phyloP scores from a whole-genome alignment of 2,797 vertebrate genomes.

The Orientallactaga sibirica region DNA sequence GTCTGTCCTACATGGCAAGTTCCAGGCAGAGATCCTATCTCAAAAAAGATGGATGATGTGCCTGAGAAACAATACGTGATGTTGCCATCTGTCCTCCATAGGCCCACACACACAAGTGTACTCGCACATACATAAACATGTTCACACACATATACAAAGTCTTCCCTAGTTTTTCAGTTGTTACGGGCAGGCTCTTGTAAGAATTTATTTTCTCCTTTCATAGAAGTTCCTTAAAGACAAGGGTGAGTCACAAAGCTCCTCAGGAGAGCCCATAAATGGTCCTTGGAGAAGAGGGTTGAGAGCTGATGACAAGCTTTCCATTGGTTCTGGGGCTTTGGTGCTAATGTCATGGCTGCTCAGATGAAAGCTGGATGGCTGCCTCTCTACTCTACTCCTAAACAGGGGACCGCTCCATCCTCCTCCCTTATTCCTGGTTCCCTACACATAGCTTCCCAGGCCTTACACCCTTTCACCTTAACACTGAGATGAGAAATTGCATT shows the following conservation, averaged over 20 bases:
- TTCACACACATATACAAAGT: no score
- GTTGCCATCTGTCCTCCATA: no score
- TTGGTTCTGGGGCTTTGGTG: background rate
- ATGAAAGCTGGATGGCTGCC: background rate
- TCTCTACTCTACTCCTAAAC: background rate
- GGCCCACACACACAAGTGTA: no score
- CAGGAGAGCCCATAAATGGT: background rate
- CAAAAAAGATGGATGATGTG: no score
- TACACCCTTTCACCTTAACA: background rate
- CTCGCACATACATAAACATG: no score
- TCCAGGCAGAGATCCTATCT: no score
- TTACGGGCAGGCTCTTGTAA: background rate
- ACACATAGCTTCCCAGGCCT: background rate
- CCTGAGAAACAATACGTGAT: no score
- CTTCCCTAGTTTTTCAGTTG: background rate
- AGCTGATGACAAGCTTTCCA: background rate
- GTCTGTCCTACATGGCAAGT: no score
- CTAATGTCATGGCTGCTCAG: background rate
- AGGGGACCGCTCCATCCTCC: background rate
- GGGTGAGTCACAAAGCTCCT: background rate
- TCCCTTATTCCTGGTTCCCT: no score
- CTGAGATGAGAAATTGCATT: background rate
- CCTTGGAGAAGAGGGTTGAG: background rate
- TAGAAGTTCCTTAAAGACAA: background rate
- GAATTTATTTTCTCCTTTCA: background rate